Base-by-base conservation (phyloP, 2,888 invertebrate species). In the Hypomecis atomaria region DNA sequence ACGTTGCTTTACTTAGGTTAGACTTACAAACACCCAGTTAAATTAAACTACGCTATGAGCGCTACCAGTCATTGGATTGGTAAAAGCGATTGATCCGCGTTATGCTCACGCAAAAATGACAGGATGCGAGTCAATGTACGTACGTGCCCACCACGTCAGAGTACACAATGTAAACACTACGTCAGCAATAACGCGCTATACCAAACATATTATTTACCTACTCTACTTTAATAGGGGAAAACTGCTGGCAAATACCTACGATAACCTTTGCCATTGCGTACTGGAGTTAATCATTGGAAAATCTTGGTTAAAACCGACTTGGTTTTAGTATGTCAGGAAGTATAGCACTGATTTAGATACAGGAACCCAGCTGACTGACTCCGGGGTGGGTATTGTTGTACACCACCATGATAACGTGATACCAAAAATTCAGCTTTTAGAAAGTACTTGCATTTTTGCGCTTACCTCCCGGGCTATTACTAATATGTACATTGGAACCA, bases 51-150 rank as follows among this genome's bases (percentile, higher is more conserved):
- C 23, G 1, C 1, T 23, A 23, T 1, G 3, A 23, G 23, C 23
- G 23, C 23, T 23, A 23, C 23, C 23, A 23, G 23, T 23, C 23
- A 23, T 3, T 23, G 3, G 23, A 23, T 23, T 23, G 23, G 23
- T 23, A 23, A 23, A 23, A 23, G 3, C 23, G 23, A 23, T 23
- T 23, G 23, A 23, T 1, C 23, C 13, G 13, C 6, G 10, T 44
- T 33, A 10, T 8, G 8, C 38, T 57, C 58, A 62, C 50, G 62
- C 57, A 56, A 48, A 42, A 66, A 62, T 54, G 33, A 60, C 64
- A 66, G 54, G 63, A 66, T 38, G 23, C 33, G 9, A 56, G 37
- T 11, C n/a, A 43, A 43, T 43, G 23, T 36, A 54, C 11, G 9
- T n/a, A 37, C 5, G 50, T 38, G 13, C 33, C 5, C 61, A 59